Percentiles rank a stretch among this genome's conserved stretches.
phyloP scores from a whole-genome alignment of 2,888 invertebrate genomes.

The Calliscelio sp. region DNA sequence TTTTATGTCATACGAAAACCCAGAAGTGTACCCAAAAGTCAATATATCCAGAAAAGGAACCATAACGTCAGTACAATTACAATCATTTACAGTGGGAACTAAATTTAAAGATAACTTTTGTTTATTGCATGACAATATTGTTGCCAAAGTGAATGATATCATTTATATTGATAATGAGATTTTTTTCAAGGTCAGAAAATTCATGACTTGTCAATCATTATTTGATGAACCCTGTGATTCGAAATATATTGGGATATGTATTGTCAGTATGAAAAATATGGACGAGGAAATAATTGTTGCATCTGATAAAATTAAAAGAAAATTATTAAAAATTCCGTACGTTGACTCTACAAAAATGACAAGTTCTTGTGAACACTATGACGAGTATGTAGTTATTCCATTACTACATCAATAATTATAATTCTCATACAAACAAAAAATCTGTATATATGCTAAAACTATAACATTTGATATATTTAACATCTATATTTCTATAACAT shows the following conservation, averaged over 20 bases:
- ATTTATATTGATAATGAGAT: background rate
- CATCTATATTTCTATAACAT: no score
- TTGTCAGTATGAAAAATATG: slow-evolving; percentile 16
- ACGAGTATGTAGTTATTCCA: slow-evolving; percentile 30
- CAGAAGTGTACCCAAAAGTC: slow-evolving; percentile 20
- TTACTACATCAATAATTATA: slow-evolving; percentile 2
- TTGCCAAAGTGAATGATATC: slow-evolving; percentile 14
- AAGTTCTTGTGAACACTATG: slow-evolving; percentile 9
- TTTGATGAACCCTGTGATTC: slow-evolving; percentile 31
- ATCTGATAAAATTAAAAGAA: slow-evolving; percentile 8
- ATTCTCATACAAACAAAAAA: no score
- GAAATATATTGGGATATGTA: slow-evolving; percentile 31
- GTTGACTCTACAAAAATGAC: background rate
- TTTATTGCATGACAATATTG: slow-evolving; percentile 22
- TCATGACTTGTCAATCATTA: slow-evolving; percentile 6
- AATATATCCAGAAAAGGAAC: background rate
- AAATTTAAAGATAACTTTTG: slow-evolving; percentile 26
- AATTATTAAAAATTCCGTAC: slow-evolving; percentile 18
- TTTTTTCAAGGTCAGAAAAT: slow-evolving; percentile 7
- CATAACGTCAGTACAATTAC: background rate
- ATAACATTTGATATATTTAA: no score
- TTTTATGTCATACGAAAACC: background rate
- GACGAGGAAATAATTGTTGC: background rate
- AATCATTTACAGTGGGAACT: slow-evolving; percentile 6
- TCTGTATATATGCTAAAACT: no score